A percentile compares a stretch with the other conserved stretches of the same genome.
These are phyloP conservation scores for Yponomeuta malinellus DNA, from an alignment of 2,888 invertebrate genomes.

Conservation along the genomic window DNA sequence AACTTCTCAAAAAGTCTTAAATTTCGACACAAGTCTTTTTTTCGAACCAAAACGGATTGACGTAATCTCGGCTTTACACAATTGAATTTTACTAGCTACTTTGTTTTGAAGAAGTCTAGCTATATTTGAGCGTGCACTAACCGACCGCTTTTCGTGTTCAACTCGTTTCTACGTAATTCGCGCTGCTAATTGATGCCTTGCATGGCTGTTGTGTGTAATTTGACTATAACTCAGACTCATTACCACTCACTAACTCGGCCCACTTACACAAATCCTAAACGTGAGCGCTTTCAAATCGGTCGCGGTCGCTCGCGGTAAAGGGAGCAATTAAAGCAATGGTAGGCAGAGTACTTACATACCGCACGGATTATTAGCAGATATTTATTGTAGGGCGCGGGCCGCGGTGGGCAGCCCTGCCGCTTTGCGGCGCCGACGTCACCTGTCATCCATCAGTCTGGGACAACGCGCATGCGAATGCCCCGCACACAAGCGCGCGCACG, in stretches of 20 bases:
- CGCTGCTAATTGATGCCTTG: background rate
- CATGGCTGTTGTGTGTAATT: slow-evolving; percentile 4
- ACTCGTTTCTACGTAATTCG: no score
- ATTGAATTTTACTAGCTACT: no score
- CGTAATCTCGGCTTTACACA: no score
- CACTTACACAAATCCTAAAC: slow-evolving; percentile 23
- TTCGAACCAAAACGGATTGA: no score
- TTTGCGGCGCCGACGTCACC: slow-evolving; percentile 64
- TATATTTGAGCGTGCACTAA: no score
- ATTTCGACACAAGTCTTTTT: no score
- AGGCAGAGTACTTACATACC: slow-evolving; percentile 27
- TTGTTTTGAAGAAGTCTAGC: no score
- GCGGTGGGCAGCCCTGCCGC: slow-evolving; percentile 41
- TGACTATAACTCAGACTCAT: slow-evolving; percentile 1
- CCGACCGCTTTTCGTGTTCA: no score
- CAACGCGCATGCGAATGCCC: slow-evolving; percentile 62
- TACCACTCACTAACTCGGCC: background rate
- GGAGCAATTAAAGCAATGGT: slow-evolving; percentile 36
- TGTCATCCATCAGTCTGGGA: slow-evolving; percentile 74
- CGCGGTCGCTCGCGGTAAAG: slow-evolving; percentile 20
- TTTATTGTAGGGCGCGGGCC: slow-evolving; percentile 34
- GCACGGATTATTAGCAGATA: slow-evolving; percentile 33
- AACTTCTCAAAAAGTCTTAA: no score
- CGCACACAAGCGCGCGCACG: slow-evolving; percentile 29
- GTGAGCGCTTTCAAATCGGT: slow-evolving; percentile 30